phyloP scores from a whole-genome alignment of 2,797 vertebrate species.

The Psittacula derbiana region DNA sequence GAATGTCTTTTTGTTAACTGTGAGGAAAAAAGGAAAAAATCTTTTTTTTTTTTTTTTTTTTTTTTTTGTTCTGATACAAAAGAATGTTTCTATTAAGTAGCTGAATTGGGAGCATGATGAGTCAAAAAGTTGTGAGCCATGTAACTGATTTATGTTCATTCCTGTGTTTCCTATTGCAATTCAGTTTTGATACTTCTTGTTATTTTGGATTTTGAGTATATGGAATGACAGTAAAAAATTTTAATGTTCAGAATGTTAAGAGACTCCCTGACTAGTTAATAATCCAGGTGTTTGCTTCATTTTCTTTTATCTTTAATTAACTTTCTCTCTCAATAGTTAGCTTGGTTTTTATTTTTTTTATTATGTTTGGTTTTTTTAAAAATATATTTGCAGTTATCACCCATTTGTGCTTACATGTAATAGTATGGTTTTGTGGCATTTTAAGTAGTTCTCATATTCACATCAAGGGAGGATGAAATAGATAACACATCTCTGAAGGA shows the following conservation, averaged over 20 bases:
- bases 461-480: conserved; percentile 23
- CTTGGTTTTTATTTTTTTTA: neutral
- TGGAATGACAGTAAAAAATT: neutral
- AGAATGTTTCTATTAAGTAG: neutral
- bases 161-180: neutral
- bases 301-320: neutral
- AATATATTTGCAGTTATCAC: neutral
- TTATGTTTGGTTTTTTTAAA: rapidly evolving
- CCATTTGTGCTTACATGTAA: neutral
- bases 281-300: neutral
- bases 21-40: neutral
- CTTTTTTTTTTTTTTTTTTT: no score
- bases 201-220: neutral
- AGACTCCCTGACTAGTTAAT: neutral
- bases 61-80: neutral
- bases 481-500: conserved; percentile 12
- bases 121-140: neutral
- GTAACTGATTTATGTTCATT: neutral
- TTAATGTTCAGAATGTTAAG: neutral
- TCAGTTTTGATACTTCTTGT: neutral
- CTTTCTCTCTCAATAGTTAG: neutral
- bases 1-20: neutral
- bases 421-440: neutral
- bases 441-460: neutral
- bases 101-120: neutral